phyloP scores from a whole-genome alignment of 2,113 vertebrate species.

The Lepus europaeus region DNA sequence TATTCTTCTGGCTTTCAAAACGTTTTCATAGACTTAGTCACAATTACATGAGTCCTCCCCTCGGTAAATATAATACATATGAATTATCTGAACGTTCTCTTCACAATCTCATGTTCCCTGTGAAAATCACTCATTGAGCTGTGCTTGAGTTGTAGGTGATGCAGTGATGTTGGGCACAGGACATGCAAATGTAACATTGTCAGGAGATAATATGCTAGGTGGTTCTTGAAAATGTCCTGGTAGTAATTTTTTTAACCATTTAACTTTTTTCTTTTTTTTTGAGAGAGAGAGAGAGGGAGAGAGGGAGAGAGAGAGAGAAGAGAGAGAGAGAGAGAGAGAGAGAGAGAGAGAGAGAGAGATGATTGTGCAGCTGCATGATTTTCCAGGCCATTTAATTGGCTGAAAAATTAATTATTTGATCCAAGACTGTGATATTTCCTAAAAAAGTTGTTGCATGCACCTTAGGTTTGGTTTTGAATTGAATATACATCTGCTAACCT shows the following conservation, averaged over 20 bases:
- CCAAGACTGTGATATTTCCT: not conserved
- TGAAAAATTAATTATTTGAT: not conserved
- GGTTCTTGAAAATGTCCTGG: not conserved
- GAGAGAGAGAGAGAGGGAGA: too few relatives aligned
- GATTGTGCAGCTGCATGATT: not conserved
- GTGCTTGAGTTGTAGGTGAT: not conserved
- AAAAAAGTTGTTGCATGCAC: not conserved
- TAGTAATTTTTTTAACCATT: not conserved
- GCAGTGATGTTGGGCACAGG: not conserved
- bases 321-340: too few relatives aligned
- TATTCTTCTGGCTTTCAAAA: not conserved
- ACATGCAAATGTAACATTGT: not conserved
- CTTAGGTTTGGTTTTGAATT: not conserved
- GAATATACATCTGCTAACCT: not conserved
- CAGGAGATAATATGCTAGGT: not conserved
- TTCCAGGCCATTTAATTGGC: not conserved
- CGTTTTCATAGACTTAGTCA: not conserved
- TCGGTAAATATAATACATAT: not conserved
- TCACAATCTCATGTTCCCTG: not conserved
- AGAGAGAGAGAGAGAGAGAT: not conserved
- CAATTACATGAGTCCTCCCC: not conserved
- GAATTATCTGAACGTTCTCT: not conserved
- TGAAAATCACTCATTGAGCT: not conserved
- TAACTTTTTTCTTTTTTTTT: not conserved
- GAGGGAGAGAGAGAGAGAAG: too few relatives aligned